Percentiles rank a stretch among this genome's conserved stretches.
Evolutionary conservation across 2,888 invertebrate genomes (phyloP).

Genomic region (Chouioia cunea): DNA sequence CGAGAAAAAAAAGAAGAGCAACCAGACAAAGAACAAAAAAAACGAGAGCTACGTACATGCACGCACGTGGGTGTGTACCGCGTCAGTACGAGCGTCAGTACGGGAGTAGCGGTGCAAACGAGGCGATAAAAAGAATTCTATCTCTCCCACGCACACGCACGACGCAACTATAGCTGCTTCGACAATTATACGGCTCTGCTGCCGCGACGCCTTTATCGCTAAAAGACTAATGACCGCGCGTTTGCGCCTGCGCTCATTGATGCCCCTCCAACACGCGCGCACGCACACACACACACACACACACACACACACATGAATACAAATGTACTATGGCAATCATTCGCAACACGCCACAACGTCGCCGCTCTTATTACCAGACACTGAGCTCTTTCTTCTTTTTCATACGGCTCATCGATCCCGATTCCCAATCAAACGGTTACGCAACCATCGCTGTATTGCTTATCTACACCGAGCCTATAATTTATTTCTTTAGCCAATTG

Average conservation of each 20-base stretch:
- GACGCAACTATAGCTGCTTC: slow-evolving; percentile 20
- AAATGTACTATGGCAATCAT: slow-evolving; percentile 28
- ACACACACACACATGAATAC: no score
- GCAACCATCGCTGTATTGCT: no score
- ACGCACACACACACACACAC: no score
- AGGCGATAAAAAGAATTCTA: background rate
- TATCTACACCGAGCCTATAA: no score
- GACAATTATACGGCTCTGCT: slow-evolving; percentile 41
- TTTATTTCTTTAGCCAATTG: no score
- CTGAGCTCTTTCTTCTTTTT: background rate
- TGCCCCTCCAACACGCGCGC: no score
- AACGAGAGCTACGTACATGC: no score
- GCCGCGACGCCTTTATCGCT: slow-evolving; percentile 41
- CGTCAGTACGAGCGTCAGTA: background rate
- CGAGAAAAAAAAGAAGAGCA: no score
- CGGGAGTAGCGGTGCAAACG: slow-evolving; percentile 15
- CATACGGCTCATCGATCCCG: background rate
- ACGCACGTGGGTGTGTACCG: background rate
- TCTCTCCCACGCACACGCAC: background rate
- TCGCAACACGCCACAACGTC: slow-evolving; percentile 21
- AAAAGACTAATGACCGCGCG: slow-evolving; percentile 42
- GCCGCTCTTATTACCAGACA: slow-evolving; percentile 23
- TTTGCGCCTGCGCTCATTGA: no score
- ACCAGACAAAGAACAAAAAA: no score
- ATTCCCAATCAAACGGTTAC: no score